Evolutionary conservation across 2,888 invertebrate species (phyloP), one percentile per base, ranked within the genome.

Genomic region (Orthonychiurus folsomi): DNA sequence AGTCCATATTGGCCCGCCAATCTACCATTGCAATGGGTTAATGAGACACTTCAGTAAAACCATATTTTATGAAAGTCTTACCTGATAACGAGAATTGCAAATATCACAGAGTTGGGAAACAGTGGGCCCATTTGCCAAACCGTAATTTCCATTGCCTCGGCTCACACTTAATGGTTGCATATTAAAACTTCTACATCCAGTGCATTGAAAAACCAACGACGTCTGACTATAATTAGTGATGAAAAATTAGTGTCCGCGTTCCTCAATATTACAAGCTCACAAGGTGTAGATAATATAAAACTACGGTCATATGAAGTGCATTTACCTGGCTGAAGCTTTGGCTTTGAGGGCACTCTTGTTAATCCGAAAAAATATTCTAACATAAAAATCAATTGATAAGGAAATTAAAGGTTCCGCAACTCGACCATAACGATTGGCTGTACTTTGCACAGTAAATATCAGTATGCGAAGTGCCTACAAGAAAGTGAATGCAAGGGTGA

Each of bases 1-100:
- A 0, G 87, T 83, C 94, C 96, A 99, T 70, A 99, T 86, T 0
- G 99, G 99, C 1, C 99, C 99, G 12, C 92, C 93, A 70, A 92
- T 77, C 86, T 90, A 77, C 59, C 76, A 63, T 55, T 52, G 61
- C 59, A 65, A 21, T 62, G 61, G 54, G 28, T 58, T 61, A 62
- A 20, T 27, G 59, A 59, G 63, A 59, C 50, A 24, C 15, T 64
- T 60, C 1, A 54, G 50, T 61, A 63, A 68, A 60, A 65, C 60
- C 21, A 56, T 63, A 56, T 61, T 72, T 55, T 21, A 5, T n/a
- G n/a, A 56, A 37, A 48, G 54, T 76, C 81, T 81, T 77, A 90
- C 86, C 75, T 88, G 86, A 77, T 88, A 86, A 60, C 80, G 82
- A 73, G 85, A 84, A 1, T 83, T 82, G 75, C 95, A 95, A 75